Base-by-base conservation (phyloP, 2,888 invertebrate genomes). In the Caenorhabditis sp. region DNA sequence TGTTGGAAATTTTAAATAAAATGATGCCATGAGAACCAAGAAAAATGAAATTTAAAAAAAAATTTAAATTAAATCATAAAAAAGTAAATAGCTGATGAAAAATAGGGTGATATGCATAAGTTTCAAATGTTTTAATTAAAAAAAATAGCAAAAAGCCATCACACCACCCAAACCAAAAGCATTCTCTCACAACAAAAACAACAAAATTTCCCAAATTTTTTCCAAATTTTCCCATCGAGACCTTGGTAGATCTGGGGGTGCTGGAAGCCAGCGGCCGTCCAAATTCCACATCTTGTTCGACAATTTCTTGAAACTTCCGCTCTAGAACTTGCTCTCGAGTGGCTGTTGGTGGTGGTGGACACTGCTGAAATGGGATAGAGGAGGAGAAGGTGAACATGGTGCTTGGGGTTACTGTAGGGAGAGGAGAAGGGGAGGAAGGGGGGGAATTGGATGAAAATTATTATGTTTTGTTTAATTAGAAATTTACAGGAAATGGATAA, bases 231-330 rank as follows among this genome's bases (percentile, higher is more conserved):
- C 13, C 1, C 24, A 20, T 24, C 56, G 40, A 60, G 37, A 81
- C 81, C 81, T 82, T 78, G 15, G 50, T 47, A 5, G 68, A 53
- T 71, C 77, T 61, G 2, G 82, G 82, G 28, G 82, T 82, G 18
- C 82, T 82, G 3, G 77, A 72, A 2, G 82, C 82, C 5, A 82
- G 50, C 32, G 82, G 82, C 15, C 51, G 51, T 50, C 82, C 82
- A 15, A 69, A 53, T 0, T 61, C 61, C 28, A 68, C 47, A 11
- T 62, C 71, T n/a, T 68, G 22, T 24, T 67, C 67, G 35, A 77
- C 70, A 20, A 58, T 50, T 35, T 67, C 58, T 22, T 65, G 50
- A 61, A 77, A 77, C 62, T 71, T 37, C n/a, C 60, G 76, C 60
- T 81, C 81, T 50, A 81, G 32, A 4, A 20, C 26, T 51, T 60